phyloP scores from a whole-genome alignment of 37 sponge, comb jelly and placozoan species.

The Beroe forskalii region DNA sequence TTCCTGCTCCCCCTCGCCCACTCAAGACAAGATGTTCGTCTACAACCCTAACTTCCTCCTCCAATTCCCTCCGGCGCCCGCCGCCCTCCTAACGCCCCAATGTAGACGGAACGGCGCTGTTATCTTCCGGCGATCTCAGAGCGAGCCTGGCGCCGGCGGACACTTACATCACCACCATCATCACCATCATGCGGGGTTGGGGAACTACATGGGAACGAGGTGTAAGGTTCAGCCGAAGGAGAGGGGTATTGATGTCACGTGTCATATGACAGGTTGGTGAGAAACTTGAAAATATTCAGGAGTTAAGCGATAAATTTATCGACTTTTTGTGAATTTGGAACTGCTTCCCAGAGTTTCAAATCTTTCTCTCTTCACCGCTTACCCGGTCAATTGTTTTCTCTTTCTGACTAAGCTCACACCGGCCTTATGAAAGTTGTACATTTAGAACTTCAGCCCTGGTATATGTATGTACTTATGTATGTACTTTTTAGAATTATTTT shows the following conservation, averaged over 20 bases:
- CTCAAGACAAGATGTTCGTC: conserved; percentile 63
- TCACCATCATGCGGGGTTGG: not conserved
- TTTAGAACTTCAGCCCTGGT: too few species aligned
- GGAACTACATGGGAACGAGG: conserved; percentile 45
- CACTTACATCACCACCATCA: not conserved
- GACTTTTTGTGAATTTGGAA: too few species aligned
- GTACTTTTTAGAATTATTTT: too few species aligned
- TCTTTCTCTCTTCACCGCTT: too few species aligned
- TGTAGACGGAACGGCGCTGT: conserved; percentile 8
- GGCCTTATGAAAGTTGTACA: too few species aligned
- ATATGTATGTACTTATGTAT: too few species aligned
- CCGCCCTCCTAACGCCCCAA: conserved; percentile 6
- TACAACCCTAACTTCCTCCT: conserved; percentile 51
- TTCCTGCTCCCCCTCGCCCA: conserved; percentile 55
- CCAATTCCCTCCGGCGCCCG: conserved; percentile 34
- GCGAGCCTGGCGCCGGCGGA: not conserved
- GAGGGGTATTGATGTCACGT: conserved; percentile 46
- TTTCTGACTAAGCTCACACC: too few species aligned
- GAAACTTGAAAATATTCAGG: too few species aligned
- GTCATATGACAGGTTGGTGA: conserved; percentile 51
- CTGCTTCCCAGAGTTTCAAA: too few species aligned
- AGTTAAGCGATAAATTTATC: too few species aligned
- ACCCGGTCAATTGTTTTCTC: too few species aligned
- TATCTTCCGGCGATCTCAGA: conserved; percentile 14
- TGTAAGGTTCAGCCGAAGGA: conserved; percentile 27